Base-by-base conservation (phyloP, 2,888 invertebrate genomes). In the Trilocha varians region DNA sequence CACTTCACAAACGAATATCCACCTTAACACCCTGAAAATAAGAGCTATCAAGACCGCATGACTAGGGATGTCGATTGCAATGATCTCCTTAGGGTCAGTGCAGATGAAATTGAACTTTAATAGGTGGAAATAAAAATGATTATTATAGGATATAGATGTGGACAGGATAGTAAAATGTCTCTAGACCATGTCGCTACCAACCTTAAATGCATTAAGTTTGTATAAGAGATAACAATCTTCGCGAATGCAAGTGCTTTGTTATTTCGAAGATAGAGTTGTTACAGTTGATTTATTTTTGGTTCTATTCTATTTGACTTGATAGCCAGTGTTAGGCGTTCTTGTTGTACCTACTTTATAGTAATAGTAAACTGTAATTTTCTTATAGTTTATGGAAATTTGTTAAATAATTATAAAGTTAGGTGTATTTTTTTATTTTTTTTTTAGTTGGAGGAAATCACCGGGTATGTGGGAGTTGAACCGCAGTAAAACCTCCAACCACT, bases 171-270 rank as follows among this genome's bases (percentile, higher is more conserved):
- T 59, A 63, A 78, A 80, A 78, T 78, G 78, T 82, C 75, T 79
- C 68, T 72, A 77, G 78, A 80, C 76, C 80, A 79, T 84, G 80
- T 83, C 80, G 80, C 84, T 83, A 79, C 78, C 74, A 79, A 76
- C 77, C 72, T 80, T 82, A 82, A 82, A 82, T 78, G 83, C 83
- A 82, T 78, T 83, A 80, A 80, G 83, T 83, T 82, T 77, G 80
- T 82, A 80, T 76, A 67, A 77, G 74, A 84, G 84, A 84, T 84
- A 83, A 84, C 78, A 84, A 84, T 84, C 83, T 70, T 76, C 75
- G 79, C 78, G 76, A 79, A 78, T 78, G 80, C 78, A 73, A 66
- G 66, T 68, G 67, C 69, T 66, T 67, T 67, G 67, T 83, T 80
- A 78, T 82, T 79, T 77, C 76, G 72, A 68, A 83, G 83, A 84